Evolutionary conservation across 2,797 vertebrate genomes (phyloP).

Genomic region (Sciurus vulgaris): DNA sequence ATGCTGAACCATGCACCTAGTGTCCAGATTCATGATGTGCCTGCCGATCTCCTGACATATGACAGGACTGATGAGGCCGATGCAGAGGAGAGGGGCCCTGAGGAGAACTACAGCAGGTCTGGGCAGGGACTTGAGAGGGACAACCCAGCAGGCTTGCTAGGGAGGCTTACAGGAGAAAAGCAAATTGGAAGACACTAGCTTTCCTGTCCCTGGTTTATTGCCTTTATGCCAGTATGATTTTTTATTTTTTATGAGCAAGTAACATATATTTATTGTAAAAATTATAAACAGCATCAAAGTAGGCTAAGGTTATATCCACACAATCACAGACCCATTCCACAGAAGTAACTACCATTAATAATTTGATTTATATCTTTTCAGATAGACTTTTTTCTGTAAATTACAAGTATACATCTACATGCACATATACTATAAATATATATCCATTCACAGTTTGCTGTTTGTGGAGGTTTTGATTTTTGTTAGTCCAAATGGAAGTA

Average conservation of each 20-base stretch:
- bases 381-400: constrained; percentile 34
- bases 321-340: constrained; percentile 12
- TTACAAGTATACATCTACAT: background rate
- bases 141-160: background rate
- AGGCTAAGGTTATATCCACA: constrained; percentile 39
- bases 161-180: constrained; percentile 11
- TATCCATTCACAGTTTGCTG: background rate
- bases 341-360: constrained; percentile 30
- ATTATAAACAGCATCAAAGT: constrained; percentile 36
- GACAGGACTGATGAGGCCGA: constrained; percentile 96
- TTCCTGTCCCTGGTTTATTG: background rate
- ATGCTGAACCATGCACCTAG: constrained; percentile 99
- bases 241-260: background rate
- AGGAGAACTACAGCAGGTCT: constrained; percentile 97
- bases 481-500: background rate
- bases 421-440: background rate
- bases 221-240: background rate
- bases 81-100: constrained; percentile 95
- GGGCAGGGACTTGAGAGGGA: background rate
- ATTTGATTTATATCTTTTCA: constrained; percentile 43
- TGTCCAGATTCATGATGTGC: constrained; percentile 98
- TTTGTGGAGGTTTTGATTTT: background rate
- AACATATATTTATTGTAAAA: constrained; percentile 56
- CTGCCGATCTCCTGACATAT: constrained; percentile 96
- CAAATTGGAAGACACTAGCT: background rate